Percentiles rank a stretch among this genome's conserved stretches.
phyloP scores from a whole-genome alignment of 30 jellyfish, hydroid and myxozoan species.

The Rhopilema esculentum region DNA sequence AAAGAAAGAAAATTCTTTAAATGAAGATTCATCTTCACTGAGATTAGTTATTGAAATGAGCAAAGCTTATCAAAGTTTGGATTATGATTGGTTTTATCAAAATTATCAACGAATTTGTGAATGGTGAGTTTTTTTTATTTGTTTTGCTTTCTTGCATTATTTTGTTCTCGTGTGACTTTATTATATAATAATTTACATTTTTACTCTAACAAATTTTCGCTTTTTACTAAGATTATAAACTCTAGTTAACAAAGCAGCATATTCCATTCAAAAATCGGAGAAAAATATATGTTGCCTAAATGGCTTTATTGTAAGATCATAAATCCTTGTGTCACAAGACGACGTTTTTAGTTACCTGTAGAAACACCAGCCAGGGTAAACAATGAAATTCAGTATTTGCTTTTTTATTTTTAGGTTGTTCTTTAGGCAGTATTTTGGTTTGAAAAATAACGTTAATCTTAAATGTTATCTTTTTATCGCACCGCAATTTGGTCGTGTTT shows the following conservation, averaged over 20 bases:
- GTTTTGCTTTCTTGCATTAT: not conserved
- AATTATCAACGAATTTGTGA: constrained; percentile 25
- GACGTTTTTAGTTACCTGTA: not conserved
- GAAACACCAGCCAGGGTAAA: not conserved
- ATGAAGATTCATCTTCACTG: constrained; percentile 8
- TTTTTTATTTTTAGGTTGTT: not conserved
- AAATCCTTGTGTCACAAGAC: not conserved
- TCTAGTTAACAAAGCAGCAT: too few relatives aligned
- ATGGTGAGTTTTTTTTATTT: constrained; percentile 17
- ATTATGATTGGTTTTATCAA: constrained; percentile 41
- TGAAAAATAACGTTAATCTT: not conserved
- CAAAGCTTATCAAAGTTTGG: constrained; percentile 26
- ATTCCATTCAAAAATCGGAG: too few relatives aligned
- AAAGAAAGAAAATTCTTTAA: constrained; percentile 4
- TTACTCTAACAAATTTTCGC: too few relatives aligned
- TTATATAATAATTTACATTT: too few relatives aligned
- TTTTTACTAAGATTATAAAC: too few relatives aligned
- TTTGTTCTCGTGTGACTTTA: not conserved
- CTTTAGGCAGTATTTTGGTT: not conserved
- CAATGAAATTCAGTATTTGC: not conserved
- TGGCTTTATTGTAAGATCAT: not conserved
- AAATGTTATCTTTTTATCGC: not conserved
- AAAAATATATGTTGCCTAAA: too few relatives aligned
- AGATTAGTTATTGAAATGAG: constrained; percentile 46
- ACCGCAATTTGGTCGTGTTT: not conserved